Base-by-base conservation (phyloP, 1,140 invertebrate species). In the Onthophagus taurus region DNA sequence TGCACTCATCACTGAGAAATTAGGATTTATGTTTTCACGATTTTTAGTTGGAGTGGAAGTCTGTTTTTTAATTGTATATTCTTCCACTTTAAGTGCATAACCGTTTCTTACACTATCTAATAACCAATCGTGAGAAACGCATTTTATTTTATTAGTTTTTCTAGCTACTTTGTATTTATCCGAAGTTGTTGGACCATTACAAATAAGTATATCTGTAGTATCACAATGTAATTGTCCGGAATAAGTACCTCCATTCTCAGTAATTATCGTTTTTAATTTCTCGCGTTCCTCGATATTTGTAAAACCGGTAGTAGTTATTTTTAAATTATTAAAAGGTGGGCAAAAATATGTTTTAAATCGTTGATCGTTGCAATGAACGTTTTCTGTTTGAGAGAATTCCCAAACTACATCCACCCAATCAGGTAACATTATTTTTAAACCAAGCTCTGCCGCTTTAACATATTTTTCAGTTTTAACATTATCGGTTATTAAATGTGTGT, bases 401-500 rank as follows among this genome's bases (percentile, higher is more conserved):
- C 89, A 94, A 1, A 90, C 78, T 4, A 75, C 74, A 41, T 80
- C 60, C 2, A 94, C 70, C 89, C 90, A 95, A 9, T 77, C 70
- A 8, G 75, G 68, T n/a, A 73, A 70, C 77, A 92, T 85, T 5
- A 93, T 70, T 21, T 81, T 77, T 50, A 87, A 77, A 2, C 74
- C 74, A 44, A 72, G 71, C 52, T 78, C 74, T 9, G 75, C 72
- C 26, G 89, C 88, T 64, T 81, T 78, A 80, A 81, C 71, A 62
- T 84, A 85, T 66, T 88, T 87, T 39, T 75, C 74, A 2, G 82
- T 81, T 45, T 76, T 70, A 2, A 83, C 77, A 19, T 72, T 78
- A 51, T 80, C 78, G 8, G 87, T 81, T 3, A 94, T 72, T 14
- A 95, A 72, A 70, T 94, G 89, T 11, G 89, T 93, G 2, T 82